Evolutionary conservation across 2,888 invertebrate species (phyloP).

Genomic region (Caenorhabditis sp.): DNA sequence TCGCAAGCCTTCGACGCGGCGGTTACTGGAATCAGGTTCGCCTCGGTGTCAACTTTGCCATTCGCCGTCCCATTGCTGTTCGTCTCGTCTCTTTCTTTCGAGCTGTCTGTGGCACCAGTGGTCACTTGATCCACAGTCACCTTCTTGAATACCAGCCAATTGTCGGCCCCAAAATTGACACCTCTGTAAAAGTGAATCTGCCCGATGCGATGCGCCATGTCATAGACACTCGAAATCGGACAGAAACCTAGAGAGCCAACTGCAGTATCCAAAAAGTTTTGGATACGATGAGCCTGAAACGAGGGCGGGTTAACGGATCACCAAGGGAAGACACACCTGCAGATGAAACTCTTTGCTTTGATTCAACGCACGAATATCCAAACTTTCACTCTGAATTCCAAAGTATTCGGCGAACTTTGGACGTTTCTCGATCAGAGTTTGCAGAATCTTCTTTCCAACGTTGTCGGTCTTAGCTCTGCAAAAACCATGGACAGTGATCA

Average conservation of each 20-base stretch:
- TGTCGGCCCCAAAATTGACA: constrained; percentile 79
- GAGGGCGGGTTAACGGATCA: too few species aligned
- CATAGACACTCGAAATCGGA: constrained; percentile 76
- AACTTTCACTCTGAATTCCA: constrained; percentile 75
- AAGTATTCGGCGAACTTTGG: constrained; percentile 81
- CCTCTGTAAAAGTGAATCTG: constrained; percentile 80
- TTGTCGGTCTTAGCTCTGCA: constrained; percentile 78
- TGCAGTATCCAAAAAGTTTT: constrained; percentile 78
- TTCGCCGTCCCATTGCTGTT: constrained; percentile 56
- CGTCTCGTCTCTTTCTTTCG: constrained; percentile 60
- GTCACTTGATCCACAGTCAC: constrained; percentile 78
- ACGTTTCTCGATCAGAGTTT: constrained; percentile 76
- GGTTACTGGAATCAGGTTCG: constrained; percentile 47
- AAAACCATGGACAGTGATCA: constrained; percentile 28
- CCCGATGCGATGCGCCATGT: constrained; percentile 79
- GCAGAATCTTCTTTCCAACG: constrained; percentile 77
- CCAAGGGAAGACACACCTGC: constrained; percentile 59
- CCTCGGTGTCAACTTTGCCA: constrained; percentile 53
- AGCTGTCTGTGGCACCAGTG: constrained; percentile 58
- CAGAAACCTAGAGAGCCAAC: constrained; percentile 79
- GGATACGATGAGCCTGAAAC: constrained; percentile 76
- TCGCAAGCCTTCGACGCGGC: background rate
- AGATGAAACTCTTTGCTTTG: constrained; percentile 78
- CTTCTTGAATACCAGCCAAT: constrained; percentile 80
- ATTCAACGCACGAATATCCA: constrained; percentile 72